Evolutionary conservation across 1,140 invertebrate species (phyloP).

Genomic region (Centruroides vittatus): DNA sequence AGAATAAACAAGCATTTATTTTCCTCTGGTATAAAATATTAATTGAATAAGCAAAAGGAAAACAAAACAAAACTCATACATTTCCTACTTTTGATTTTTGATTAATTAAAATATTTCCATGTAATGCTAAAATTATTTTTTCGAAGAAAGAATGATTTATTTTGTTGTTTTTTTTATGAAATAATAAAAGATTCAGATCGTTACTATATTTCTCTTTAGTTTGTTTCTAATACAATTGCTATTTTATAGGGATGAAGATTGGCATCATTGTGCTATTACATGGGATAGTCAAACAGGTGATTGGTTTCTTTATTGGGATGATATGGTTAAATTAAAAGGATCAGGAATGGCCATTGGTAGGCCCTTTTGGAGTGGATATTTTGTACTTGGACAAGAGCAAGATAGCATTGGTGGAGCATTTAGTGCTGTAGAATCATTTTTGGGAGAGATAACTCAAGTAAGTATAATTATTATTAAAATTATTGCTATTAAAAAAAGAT

Average conservation of each 20-base stretch:
- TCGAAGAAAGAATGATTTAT: too few relatives aligned
- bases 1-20: too few relatives aligned
- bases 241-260: slow-evolving; percentile 2
- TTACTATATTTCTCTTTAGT: too few relatives aligned
- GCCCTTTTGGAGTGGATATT: slow-evolving; percentile 1
- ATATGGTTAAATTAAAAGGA: background rate
- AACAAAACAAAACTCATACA: too few relatives aligned
- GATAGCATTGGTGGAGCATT: slow-evolving; percentile 8
- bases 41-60: too few relatives aligned
- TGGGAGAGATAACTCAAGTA: slow-evolving; percentile 12
- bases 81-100: too few relatives aligned
- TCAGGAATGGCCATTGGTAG: background rate
- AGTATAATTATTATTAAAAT: background rate
- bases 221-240: background rate
- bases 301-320: slow-evolving; percentile 8
- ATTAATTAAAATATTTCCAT: too few relatives aligned
- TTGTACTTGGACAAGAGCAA: slow-evolving; percentile 14
- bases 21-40: too few relatives aligned
- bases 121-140: too few relatives aligned
- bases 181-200: too few relatives aligned
- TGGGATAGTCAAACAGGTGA: slow-evolving; percentile 4
- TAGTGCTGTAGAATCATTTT: slow-evolving; percentile 6
- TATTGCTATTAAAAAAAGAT: too few relatives aligned
- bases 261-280: slow-evolving; percentile 11
- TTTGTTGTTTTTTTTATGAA: too few relatives aligned